These are phyloP conservation scores for Agrypnus murinus DNA, from an alignment of 2,888 invertebrate species.

Conservation along the genomic window DNA sequence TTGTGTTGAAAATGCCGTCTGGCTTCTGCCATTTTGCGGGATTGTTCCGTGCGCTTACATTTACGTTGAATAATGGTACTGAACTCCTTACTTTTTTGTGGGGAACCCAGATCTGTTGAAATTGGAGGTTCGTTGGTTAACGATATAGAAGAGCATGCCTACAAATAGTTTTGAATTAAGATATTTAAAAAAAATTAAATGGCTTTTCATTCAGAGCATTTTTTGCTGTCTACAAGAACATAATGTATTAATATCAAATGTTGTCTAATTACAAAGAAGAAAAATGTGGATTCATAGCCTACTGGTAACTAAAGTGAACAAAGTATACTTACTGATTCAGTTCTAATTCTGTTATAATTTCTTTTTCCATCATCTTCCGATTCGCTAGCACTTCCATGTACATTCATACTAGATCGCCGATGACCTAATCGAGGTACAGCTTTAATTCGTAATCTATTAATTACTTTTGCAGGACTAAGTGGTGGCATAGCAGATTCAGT, in stretches of 20 bases:
- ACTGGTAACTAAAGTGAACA: too few relatives aligned
- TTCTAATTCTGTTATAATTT: slow-evolving; percentile 66
- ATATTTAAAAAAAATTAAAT: too few relatives aligned
- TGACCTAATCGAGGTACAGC: slow-evolving; percentile 81
- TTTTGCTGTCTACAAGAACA: too few relatives aligned
- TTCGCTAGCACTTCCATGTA: slow-evolving; percentile 80
- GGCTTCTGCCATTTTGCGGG: slow-evolving; percentile 74
- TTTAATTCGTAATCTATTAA: slow-evolving; percentile 78
- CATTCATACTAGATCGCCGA: slow-evolving; percentile 75
- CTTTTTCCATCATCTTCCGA: slow-evolving; percentile 78
- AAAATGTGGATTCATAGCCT: too few relatives aligned
- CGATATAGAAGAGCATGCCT: slow-evolving; percentile 66
- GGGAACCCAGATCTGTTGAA: slow-evolving; percentile 51
- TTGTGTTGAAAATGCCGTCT: slow-evolving; percentile 73
- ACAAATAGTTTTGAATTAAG: slow-evolving; percentile 19
- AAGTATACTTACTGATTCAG: slow-evolving; percentile 68
- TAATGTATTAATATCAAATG: too few relatives aligned
- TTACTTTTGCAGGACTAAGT: slow-evolving; percentile 74
- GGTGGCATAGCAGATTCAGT: slow-evolving; percentile 69
- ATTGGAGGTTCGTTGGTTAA: slow-evolving; percentile 55
- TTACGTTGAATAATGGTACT: slow-evolving; percentile 62
- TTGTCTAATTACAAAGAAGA: too few relatives aligned
- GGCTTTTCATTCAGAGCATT: too few relatives aligned
- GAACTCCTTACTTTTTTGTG: slow-evolving; percentile 53
- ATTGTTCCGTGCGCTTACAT: slow-evolving; percentile 70